A percentile compares a stretch with the other conserved stretches of the same genome.
phyloP scores from a whole-genome alignment of 2,113 vertebrate genomes.

The Microcebus jonahi region DNA sequence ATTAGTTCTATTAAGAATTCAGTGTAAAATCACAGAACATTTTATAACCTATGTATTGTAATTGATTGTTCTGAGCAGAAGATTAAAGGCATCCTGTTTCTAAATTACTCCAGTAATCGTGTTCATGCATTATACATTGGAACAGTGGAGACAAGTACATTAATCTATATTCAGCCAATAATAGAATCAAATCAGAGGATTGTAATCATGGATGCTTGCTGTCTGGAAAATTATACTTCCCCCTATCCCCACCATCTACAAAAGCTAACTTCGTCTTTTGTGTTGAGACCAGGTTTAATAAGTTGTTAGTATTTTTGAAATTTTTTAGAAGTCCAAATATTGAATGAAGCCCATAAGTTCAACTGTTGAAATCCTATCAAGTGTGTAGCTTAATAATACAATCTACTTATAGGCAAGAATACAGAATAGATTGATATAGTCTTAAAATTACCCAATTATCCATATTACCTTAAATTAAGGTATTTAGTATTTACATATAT shows the following conservation, averaged over 20 bases:
- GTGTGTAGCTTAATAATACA: not conserved
- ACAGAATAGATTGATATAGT: not conserved
- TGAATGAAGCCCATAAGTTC: not conserved
- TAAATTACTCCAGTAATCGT: conserved; percentile 73
- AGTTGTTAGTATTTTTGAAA: not conserved
- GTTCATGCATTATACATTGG: conserved; percentile 77
- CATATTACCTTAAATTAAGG: not conserved
- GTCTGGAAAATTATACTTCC: conserved; percentile 28
- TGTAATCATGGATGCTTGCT: conserved; percentile 20
- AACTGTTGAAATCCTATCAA: not conserved
- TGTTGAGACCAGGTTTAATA: not conserved
- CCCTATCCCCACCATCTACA: not conserved
- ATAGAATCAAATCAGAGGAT: conserved; percentile 62
- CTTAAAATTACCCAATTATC: not conserved
- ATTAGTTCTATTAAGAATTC: conserved; percentile 68
- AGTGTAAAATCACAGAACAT: conserved; percentile 51
- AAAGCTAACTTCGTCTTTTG: conserved; percentile 1
- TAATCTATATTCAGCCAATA: conserved; percentile 69
- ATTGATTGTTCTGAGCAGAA: conserved; percentile 69
- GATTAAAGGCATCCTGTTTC: conserved; percentile 78
- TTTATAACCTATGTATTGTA: conserved; percentile 67
- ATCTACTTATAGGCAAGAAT: not conserved
- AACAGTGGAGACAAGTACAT: conserved; percentile 72
- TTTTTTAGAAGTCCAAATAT: not conserved
- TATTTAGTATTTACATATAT: not conserved